A percentile compares a stretch with the other conserved stretches of the same genome.
phyloP scores from a whole-genome alignment of 2,888 invertebrate species.

The Camponotus fellah region DNA sequence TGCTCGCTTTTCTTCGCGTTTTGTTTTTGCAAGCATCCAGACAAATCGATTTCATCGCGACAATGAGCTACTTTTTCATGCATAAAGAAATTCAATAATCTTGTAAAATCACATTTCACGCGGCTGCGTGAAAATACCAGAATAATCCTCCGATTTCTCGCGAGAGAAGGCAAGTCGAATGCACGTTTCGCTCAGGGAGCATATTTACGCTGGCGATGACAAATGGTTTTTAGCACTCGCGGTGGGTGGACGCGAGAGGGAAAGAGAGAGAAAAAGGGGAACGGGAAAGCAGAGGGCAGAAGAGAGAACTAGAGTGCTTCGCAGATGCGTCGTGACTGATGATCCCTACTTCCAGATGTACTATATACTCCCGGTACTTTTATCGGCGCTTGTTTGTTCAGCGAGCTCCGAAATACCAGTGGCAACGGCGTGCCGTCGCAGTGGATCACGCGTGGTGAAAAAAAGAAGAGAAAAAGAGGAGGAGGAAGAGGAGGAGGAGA shows the following conservation, averaged over 20 bases:
- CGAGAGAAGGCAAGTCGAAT: slow-evolving; percentile 63
- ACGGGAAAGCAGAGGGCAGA: slow-evolving; percentile 56
- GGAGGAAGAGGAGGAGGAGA: slow-evolving; percentile 27
- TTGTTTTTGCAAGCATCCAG: background rate
- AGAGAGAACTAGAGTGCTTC: slow-evolving; percentile 77
- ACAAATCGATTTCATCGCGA: background rate
- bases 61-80: background rate
- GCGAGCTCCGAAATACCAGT: slow-evolving; percentile 78
- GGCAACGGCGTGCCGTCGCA: slow-evolving; percentile 73
- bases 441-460: slow-evolving; percentile 65
- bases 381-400: slow-evolving; percentile 86
- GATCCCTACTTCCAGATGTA: slow-evolving; percentile 85
- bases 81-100: background rate
- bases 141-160: slow-evolving; percentile 53
- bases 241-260: slow-evolving; percentile 64
- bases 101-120: slow-evolving; percentile 40
- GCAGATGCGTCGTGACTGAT: slow-evolving; percentile 86
- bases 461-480: slow-evolving; percentile 11
- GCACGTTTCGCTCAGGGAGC: slow-evolving; percentile 74
- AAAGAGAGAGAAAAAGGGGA: slow-evolving; percentile 24
- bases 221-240: slow-evolving; percentile 82
- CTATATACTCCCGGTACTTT: slow-evolving; percentile 82
- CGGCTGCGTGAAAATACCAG: slow-evolving; percentile 26
- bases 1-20: slow-evolving; percentile 26
- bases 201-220: slow-evolving; percentile 84